Evolutionary conservation across 2,888 invertebrate species (phyloP), one percentile per base, ranked within the genome.

Genomic region (Mesopsocus fuscifrons): DNA sequence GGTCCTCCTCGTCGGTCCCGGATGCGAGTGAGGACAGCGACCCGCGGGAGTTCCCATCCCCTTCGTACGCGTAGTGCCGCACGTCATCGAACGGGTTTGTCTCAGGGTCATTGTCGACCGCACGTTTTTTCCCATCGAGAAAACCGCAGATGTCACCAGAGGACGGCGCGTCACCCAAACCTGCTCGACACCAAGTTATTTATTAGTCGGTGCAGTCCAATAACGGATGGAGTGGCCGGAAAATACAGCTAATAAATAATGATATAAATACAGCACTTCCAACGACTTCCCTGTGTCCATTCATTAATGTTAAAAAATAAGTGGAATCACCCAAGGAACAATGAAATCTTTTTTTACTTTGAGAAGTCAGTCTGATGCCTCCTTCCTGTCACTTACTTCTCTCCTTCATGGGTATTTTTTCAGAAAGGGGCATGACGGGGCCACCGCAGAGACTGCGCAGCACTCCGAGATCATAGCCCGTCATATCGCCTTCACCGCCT

Each of bases 41-140:
- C 50, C 92, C 92, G 50, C 84, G 85, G 13, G 79, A 77, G 58
- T 91, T 91, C 51, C 91, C 91, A 58, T 88, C 89, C 35, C 95
- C 95, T 64, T 98, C 97, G 59, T 95, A 97, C 44, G 91, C 94
- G 62, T 95, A 98, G 62, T 97, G 88, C 46, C 95, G 75, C 16
- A 97, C 85, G 62, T 95, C 95, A 61, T 98, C 98, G 57, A 84
- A 87, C 1, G 94, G 92, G 54, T 79, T 77, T 51, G 84, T 85
- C 54, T 84, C 83, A 2, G 85, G 84, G 61, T 97, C 95, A 49
- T 84, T 75, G 63, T 94, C 91, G 51, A 91, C 80, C 49, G 79
- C 75, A 48, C 82, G 80, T 59, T 92, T 83, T 61, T 89, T 91
- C 55, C 79, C 82, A 53, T 82, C 81, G 40, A 94, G 70, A 63